Base-by-base conservation (phyloP, 2,797 vertebrate species). In the Leucoraja ocellata region DNA sequence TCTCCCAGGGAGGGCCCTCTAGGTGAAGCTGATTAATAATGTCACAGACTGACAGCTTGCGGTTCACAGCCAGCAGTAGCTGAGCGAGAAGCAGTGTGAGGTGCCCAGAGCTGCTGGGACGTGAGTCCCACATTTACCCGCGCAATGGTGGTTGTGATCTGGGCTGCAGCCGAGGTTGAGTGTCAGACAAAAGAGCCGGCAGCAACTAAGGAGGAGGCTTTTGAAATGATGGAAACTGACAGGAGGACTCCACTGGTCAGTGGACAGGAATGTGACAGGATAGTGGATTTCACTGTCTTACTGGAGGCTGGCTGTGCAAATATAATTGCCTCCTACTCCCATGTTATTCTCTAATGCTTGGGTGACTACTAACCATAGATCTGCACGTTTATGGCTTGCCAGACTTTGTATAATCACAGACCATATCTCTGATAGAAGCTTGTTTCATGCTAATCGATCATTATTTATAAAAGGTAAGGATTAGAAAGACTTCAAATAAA, bases 181-280 rank as follows among this genome's bases (percentile, higher is more conserved):
- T 92, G 90, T 92, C 90, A 74, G 90, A 76, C 90, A 92, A 92
- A 92, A 92, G 71, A 58, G 71, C 90, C 46, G 13, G 71, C 46
- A 92, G 90, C 90, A 8, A 76, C 25, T 39, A 39, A 92, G n/a
- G 90, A 25, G 73, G 90, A 92, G 90, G 39, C 65, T 54, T 92
- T 76, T 92, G 28, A 94, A 93, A 93, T 96, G 96, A 97, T 96
- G 93, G 95, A 94, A 94, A 95, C 94, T 97, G 96, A 97, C 96
- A 97, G 65, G 96, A 94, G 94, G 94, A 94, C 95, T 96, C 96
- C 95, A 94, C 94, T 94, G 94, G 95, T 94, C 94, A 94, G 94
- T 84, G 93, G 95, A 95, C 81, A 93, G 93, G 88, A 94, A 94
- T 94, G 93, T 95, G 94, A 94, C 93, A 94, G 92, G 94, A 93